Evolutionary conservation across 1,140 invertebrate species (phyloP).

Genomic region (Trigoniulus corallinus): DNA sequence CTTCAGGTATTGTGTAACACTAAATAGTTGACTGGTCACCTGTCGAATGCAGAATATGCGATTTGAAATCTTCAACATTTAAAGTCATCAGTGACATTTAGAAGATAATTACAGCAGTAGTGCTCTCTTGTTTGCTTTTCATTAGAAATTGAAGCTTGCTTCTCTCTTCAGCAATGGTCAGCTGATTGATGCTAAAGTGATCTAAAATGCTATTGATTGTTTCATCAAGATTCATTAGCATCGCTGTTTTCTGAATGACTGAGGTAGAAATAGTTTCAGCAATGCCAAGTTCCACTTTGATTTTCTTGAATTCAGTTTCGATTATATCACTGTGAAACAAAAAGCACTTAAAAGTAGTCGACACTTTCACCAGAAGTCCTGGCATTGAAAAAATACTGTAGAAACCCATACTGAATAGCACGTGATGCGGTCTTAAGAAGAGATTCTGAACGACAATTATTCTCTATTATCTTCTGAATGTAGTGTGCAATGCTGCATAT

Average conservation of each 20-base stretch:
- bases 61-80: neutral
- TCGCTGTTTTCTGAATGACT: neutral
- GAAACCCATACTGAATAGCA: too few species aligned
- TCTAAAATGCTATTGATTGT: neutral
- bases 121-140: conserved; percentile 8
- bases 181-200: neutral
- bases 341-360: neutral
- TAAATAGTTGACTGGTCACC: too few species aligned
- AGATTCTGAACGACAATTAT: neutral
- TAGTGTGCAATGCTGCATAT: neutral
- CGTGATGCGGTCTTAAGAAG: neutral
- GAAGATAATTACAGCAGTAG: neutral
- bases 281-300: neutral
- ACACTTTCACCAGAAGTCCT: too few species aligned
- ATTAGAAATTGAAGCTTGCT: conserved; percentile 10
- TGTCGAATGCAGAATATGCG: neutral
- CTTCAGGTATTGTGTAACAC: neutral
- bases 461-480: neutral
- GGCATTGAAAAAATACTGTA: too few species aligned
- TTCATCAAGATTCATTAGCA: neutral
- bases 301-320: neutral
- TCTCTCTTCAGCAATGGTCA: conserved; percentile 10
- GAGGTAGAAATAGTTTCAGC: neutral
- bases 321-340: neutral
- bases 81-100: conserved; percentile 5